Conservation (phyloP, 2,797 vertebrate species). For the Eulemur rubriventer region DNA sequence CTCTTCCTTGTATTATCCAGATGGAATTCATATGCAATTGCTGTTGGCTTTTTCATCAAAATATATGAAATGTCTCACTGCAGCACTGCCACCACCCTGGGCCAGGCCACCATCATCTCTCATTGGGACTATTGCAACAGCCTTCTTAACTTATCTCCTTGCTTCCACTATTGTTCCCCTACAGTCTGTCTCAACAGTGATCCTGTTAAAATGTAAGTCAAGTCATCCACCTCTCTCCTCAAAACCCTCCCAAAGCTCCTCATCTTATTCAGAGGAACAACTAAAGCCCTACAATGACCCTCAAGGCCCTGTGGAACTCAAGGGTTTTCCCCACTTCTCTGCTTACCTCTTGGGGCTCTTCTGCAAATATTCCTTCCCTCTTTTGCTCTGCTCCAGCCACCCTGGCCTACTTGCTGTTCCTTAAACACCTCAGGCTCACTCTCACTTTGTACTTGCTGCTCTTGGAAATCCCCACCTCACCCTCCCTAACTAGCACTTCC, state of each 20-base stretch:
- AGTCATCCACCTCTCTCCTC: background rate
- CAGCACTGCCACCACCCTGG: background rate
- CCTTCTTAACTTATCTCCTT: background rate
- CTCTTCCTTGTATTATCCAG: background rate
- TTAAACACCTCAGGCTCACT: background rate
- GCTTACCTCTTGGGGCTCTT: background rate
- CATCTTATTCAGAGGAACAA: background rate
- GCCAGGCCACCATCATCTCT: background rate
- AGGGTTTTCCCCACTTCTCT: background rate
- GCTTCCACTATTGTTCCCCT: background rate
- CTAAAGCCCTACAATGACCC: background rate
- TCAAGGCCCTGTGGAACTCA: background rate
- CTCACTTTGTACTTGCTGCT: background rate
- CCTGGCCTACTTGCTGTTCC: background rate
- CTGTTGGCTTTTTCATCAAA: background rate
- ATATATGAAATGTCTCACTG: rapidly evolving
- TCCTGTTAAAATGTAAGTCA: background rate
- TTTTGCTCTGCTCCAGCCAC: background rate
- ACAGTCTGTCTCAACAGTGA: background rate
- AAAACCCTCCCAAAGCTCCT: too few species aligned
- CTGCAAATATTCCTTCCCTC: background rate
- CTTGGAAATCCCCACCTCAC: background rate
- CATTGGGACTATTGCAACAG: background rate
- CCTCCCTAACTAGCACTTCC: background rate
- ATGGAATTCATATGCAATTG: background rate